Evolutionary conservation across 2,113 vertebrate genomes (phyloP), one percentile per base, ranked within the genome.

Genomic region (Aptenodytes patagonicus): DNA sequence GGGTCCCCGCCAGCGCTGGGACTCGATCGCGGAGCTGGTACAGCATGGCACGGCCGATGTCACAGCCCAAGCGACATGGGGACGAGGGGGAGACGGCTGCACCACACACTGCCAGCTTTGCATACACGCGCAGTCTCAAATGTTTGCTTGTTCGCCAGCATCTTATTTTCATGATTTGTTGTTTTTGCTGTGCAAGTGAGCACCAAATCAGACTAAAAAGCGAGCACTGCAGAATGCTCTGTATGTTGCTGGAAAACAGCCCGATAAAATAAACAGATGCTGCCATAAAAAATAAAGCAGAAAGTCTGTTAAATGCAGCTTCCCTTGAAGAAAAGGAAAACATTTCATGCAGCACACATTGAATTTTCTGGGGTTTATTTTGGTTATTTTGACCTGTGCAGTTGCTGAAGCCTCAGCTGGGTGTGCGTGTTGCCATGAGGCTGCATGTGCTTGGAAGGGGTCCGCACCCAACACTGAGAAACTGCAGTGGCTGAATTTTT

Each of bases 1-100:
- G 22, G 28, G 13, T 44, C 54, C 87, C 40, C 0, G 2, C 28
- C 0, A 6, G 54, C 1, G 2, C 51, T 54, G 29, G 36, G 29
- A 29, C 57, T 51, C 1, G 1, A 12, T 15, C 0, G 5, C 13
- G 6, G 1, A 14, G 2, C 5, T 12, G 26, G 8, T 42, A 26
- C 22, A 17, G n/a, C 13, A 1, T 1, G 0, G 25, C 40, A n/a
- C 1, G 5, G 46, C 28, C 1, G 7, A 16, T 28, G 29, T 14
- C 2, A 0, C 51, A 40, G 52, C 66, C 66, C 0, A 0, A 22
- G 38, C 0, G 3, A 22, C 0, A 6, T 1, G 1, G 1, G 6
- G 57, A 13, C 2, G 3, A 40, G 26, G 25, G 26, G 10, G 34
- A 54, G 51, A n/a, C 2, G 1, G 34, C 52, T 17, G 31, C 22